A percentile compares a stretch with the other conserved stretches of the same genome.
Evolutionary conservation across 2,888 invertebrate genomes (phyloP).

Genomic region (Coleophora deauratella): DNA sequence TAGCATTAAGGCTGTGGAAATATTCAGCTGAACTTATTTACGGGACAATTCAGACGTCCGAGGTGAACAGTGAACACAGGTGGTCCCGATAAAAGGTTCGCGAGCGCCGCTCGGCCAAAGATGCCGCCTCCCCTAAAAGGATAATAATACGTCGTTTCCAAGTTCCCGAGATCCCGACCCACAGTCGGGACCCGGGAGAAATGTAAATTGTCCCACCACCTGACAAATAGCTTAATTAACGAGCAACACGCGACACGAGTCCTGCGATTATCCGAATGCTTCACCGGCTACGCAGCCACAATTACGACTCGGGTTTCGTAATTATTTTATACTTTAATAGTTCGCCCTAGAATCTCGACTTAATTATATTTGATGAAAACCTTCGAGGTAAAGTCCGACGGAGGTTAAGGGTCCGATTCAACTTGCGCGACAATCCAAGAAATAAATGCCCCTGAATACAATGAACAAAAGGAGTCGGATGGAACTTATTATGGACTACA

Average conservation of each 20-base stretch:
- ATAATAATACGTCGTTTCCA: constrained; percentile 71
- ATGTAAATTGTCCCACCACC: constrained; percentile 65
- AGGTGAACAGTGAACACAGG: constrained; percentile 46
- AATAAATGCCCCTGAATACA: constrained; percentile 38
- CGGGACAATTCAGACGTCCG: constrained; percentile 71
- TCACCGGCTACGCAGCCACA: constrained; percentile 28
- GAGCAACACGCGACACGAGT: constrained; percentile 57
- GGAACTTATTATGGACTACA: constrained; percentile 54
- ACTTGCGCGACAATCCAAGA: constrained; percentile 20
- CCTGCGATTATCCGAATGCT: constrained; percentile 53
- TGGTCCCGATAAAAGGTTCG: constrained; percentile 70
- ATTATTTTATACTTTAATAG: constrained; percentile 27
- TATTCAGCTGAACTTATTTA: constrained; percentile 70
- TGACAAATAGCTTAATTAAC: constrained; percentile 75
- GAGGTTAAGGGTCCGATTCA: constrained; percentile 14
- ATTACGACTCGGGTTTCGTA: constrained; percentile 26
- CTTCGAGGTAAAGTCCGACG: constrained; percentile 6
- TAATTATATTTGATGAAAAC: constrained; percentile 23
- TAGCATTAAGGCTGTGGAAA: constrained; percentile 57
- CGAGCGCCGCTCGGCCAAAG: constrained; percentile 39
- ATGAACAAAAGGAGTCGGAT: constrained; percentile 46
- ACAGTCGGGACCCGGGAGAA: constrained; percentile 48
- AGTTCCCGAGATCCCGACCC: constrained; percentile 39
- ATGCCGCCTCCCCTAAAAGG: constrained; percentile 72
- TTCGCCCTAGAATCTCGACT: constrained; percentile 28